Conservation (phyloP, 2,797 vertebrate genomes). For the Gobionotothen gibberifrons region DNA sequence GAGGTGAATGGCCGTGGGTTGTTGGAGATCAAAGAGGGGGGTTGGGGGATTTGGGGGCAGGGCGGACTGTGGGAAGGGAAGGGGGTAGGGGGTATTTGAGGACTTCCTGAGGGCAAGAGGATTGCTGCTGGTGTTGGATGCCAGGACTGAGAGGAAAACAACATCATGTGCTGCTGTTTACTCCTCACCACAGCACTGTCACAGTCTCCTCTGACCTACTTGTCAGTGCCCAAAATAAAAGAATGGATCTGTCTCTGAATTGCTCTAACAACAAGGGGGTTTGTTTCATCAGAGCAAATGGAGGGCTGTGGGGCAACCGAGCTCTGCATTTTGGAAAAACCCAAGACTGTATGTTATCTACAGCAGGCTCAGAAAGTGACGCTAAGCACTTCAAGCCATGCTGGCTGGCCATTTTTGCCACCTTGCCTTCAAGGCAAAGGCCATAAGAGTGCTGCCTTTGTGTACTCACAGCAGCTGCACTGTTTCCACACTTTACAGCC, state of each 20-base stretch:
- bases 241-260: conserved; percentile 83
- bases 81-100: conserved; percentile 63
- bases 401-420: conserved; percentile 65
- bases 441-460: conserved; percentile 69
- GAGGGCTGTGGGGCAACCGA: conserved; percentile 56
- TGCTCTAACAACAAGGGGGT: conserved; percentile 78
- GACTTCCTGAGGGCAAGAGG: conserved; percentile 74
- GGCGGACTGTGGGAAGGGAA: conserved; percentile 46
- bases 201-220: conserved; percentile 87
- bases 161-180: conserved; percentile 89
- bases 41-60: conserved; percentile 20
- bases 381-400: conserved; percentile 45
- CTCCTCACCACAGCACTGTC: conserved; percentile 83
- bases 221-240: conserved; percentile 87
- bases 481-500: conserved; percentile 73
- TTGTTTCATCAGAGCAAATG: conserved; percentile 70
- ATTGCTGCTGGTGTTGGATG: conserved; percentile 77
- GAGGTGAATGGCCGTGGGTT: conserved; percentile 78
- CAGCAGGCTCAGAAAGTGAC: conserved; percentile 47
- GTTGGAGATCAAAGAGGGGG: conserved; percentile 67
- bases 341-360: conserved; percentile 60
- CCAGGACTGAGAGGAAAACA: conserved; percentile 83
- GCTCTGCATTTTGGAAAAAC: conserved; percentile 67
- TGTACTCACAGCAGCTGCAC: conserved; percentile 76
- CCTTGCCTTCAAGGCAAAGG: conserved; percentile 68